phyloP scores from a whole-genome alignment of 2,113 vertebrate species.

The Pseudopodoces humilis region DNA sequence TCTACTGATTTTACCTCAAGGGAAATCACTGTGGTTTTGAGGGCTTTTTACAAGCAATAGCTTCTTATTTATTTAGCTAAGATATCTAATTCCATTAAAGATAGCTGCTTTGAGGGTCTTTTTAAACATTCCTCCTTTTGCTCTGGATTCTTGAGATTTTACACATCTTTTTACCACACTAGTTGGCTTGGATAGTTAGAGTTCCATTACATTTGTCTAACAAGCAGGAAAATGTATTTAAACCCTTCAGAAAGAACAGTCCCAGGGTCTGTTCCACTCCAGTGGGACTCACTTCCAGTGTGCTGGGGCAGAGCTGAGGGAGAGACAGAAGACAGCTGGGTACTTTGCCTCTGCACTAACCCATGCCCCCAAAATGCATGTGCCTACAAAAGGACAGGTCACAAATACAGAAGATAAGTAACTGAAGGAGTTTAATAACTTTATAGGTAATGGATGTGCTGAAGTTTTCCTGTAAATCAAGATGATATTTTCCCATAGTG shows the following conservation, averaged over 20 bases:
- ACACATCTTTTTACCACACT: neutral
- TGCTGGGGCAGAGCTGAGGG: neutral
- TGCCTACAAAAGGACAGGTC: neutral
- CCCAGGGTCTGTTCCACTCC: neutral
- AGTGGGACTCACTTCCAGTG: neutral
- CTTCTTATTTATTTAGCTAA: slow-evolving; percentile 61
- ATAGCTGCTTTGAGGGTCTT: neutral
- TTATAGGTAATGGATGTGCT: neutral
- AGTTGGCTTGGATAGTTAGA: neutral
- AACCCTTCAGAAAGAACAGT: neutral
- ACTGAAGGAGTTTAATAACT: neutral
- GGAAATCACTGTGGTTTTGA: slow-evolving; percentile 48
- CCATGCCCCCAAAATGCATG: rapidly evolving
- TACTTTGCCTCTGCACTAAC: neutral
- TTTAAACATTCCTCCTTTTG: neutral
- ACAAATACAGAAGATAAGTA: neutral
- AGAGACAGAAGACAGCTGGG: neutral
- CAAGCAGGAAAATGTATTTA: neutral
- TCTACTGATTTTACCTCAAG: slow-evolving; percentile 57
- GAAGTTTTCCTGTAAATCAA: neutral
- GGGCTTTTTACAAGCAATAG: slow-evolving; percentile 13
- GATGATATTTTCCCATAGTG: rapidly evolving
- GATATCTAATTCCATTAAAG: slow-evolving; percentile 50
- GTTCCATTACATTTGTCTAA: neutral
- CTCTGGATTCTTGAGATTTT: neutral